These are phyloP conservation scores for Karalla daura DNA, from an alignment of 2,797 vertebrate species.

Conservation along the genomic window DNA sequence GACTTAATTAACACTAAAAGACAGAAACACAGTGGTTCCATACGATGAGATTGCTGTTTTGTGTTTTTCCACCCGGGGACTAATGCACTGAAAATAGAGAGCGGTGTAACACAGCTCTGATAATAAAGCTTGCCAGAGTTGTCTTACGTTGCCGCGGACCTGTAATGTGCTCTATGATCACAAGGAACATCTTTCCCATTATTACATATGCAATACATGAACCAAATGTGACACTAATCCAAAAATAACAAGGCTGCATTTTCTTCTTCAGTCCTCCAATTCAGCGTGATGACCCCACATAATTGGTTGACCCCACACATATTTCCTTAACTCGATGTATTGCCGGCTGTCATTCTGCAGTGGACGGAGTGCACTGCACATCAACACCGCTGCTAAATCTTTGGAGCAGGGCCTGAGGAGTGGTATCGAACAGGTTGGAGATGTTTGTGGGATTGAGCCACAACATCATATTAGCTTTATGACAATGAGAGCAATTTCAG, in stretches of 20 bases:
- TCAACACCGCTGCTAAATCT: conserved; percentile 24
- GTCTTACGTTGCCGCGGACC: conserved; percentile 37
- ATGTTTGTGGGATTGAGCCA: conserved; percentile 38
- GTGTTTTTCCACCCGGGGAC: conserved; percentile 43
- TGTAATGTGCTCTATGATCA: conserved; percentile 70
- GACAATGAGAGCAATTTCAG: conserved; percentile 43
- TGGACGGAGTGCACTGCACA: neutral
- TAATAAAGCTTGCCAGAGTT: conserved; percentile 34
- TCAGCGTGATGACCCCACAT: conserved; percentile 60
- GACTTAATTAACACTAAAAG: neutral
- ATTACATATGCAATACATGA: conserved; percentile 44
- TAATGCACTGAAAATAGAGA: conserved; percentile 73
- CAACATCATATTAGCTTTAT: conserved; percentile 40
- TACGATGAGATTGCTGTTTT: conserved; percentile 5
- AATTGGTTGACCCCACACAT: conserved; percentile 63
- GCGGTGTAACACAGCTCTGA: conserved; percentile 21
- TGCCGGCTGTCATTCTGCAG: conserved; percentile 14
- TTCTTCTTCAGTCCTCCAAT: conserved; percentile 60
- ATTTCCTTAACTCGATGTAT: conserved; percentile 49
- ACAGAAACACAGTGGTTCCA: neutral
- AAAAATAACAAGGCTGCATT: conserved; percentile 74
- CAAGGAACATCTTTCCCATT: conserved; percentile 49
- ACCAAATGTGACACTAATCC: conserved; percentile 80
- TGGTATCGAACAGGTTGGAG: conserved; percentile 29
- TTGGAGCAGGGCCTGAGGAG: conserved; percentile 23